Base-by-base conservation (phyloP, 2,113 vertebrate genomes). In the Neodontobutis hainanensis region DNA sequence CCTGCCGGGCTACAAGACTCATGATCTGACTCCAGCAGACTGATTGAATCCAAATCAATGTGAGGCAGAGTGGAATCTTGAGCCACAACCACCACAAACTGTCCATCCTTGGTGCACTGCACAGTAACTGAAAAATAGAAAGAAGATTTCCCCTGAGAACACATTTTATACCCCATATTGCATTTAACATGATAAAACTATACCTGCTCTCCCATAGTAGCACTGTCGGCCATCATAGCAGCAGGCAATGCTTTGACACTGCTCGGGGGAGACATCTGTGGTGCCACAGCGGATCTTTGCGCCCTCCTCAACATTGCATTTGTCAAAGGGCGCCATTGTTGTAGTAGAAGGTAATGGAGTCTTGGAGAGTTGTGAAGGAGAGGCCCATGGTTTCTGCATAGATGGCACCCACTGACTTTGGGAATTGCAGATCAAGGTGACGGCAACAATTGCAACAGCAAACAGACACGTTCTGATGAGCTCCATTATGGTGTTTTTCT, bases 91-190 rank as follows among this genome's bases (percentile, higher is more conserved):
- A 92, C 76, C 64, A 92, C 83, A 85, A 92, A 92, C 77, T 91
- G 92, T 3, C 90, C 91, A 75, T 93, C 88, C 43, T 63, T 87
- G 48, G 84, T 91, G 59, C 91, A 92, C 86, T 93, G 92, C 43
- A 93, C 88, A 36, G 91, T 93, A 77, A 93, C 92, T 92, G 75
- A 3, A 12, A 68, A 19, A 40, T 35, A 4, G 19, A 11, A 4
- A 15, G 6, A 4, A 15, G 6, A 15, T 1, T 12, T 32, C 35
- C 3, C 15, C 5, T 11, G 5, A 10, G 40, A 1, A 0, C 11
- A 27, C 4, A n/a, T 42, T 6, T 64, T 27, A 19, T 3, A 53
- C 11, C 48, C 10, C 45, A 19, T 19, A 42, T 2, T 46, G 45
- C 19, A 1, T 42, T 52, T 14, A 2, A 9, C 9, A 4, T 0